These are phyloP conservation scores for Rhea americana DNA, from an alignment of 2,113 vertebrate genomes.

Conservation along the genomic window DNA sequence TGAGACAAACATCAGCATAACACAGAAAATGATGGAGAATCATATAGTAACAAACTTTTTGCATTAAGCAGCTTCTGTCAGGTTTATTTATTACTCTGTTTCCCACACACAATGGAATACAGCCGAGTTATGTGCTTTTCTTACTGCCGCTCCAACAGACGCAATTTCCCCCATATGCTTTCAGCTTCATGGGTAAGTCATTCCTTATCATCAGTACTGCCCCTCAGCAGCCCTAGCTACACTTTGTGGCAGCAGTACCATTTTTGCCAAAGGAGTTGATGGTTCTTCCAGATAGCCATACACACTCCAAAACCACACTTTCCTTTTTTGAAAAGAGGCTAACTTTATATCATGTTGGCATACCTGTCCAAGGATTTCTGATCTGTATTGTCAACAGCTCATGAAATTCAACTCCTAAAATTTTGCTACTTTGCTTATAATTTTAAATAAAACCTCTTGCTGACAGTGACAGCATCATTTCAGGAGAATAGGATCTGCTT, in stretches of 20 bases:
- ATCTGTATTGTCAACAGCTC: background rate
- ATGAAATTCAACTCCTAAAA: background rate
- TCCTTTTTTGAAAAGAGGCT: background rate
- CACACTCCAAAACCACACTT: background rate
- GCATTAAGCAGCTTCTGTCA: background rate
- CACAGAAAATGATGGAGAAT: background rate
- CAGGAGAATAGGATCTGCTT: background rate
- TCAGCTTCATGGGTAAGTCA: background rate
- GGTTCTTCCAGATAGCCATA: background rate
- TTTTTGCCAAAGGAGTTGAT: background rate
- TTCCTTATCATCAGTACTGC: background rate
- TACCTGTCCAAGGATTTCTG: background rate
- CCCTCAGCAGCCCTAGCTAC: background rate
- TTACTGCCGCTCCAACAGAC: background rate
- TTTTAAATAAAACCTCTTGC: background rate
- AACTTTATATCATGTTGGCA: background rate
- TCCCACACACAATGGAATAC: rapidly evolving
- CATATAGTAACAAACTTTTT: background rate
- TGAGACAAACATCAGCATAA: background rate
- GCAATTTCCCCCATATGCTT: rapidly evolving
- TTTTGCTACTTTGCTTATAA: background rate
- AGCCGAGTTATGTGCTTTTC: background rate
- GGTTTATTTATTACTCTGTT: background rate
- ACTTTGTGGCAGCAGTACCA: background rate
- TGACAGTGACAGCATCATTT: background rate